Percentiles rank a stretch among this genome's conserved stretches.
These are phyloP conservation scores for Tamias sibiricus DNA, from an alignment of 2,113 vertebrate species.

Conservation along the genomic window DNA sequence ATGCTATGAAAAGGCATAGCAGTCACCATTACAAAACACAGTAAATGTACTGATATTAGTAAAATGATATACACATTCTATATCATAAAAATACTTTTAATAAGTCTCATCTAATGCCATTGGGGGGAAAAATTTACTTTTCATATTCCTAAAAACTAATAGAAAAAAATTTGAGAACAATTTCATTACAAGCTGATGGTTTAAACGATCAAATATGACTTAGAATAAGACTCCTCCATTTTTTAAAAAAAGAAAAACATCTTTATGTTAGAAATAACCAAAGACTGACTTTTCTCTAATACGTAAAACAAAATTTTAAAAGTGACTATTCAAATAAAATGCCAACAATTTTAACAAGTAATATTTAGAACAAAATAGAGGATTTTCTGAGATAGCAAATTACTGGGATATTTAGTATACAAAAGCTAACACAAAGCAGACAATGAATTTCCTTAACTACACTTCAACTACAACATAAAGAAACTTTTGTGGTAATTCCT, in stretches of 20 bases:
- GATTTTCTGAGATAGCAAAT: conserved; percentile 58
- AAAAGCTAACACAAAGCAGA: conserved; percentile 82
- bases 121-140: conserved; percentile 47
- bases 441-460: conserved; percentile 71
- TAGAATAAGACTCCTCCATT: not conserved
- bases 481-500: conserved; percentile 76
- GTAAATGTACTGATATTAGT: conserved; percentile 26
- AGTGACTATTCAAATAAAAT: conserved; percentile 59
- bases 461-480: conserved; percentile 71
- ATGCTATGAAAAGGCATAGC: not conserved
- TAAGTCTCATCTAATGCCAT: conserved; percentile 45
- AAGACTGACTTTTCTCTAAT: conserved; percentile 46
- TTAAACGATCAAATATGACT: conserved; percentile 55
- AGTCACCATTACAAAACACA: conserved; percentile 31
- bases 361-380: conserved; percentile 47
- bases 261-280: conserved; percentile 51
- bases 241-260: conserved; percentile 19
- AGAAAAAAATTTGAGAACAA: conserved; percentile 4
- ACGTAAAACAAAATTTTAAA: conserved; percentile 51
- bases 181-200: conserved; percentile 48
- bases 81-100: conserved; percentile 42
- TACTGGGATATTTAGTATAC: conserved; percentile 55
- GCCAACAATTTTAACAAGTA: conserved; percentile 65
- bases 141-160: conserved; percentile 20
- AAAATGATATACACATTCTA: conserved; percentile 45